Evolutionary conservation across 2,113 vertebrate genomes (phyloP).

Genomic region (Atherinomorus stipes): DNA sequence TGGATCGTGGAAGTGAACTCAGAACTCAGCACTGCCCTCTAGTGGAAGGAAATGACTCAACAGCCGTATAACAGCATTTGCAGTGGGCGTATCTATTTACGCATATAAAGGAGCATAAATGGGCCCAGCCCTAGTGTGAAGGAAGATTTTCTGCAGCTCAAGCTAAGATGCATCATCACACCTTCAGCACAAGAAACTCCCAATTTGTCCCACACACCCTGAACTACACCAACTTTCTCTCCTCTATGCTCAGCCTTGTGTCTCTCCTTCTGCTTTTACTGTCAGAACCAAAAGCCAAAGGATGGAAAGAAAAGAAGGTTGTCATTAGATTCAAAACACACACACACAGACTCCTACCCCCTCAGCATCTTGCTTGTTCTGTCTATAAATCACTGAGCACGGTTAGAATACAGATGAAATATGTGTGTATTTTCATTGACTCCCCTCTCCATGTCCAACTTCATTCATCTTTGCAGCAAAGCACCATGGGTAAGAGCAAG

Average conservation of each 20-base stretch:
- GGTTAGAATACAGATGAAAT: slow-evolving; percentile 61
- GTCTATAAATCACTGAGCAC: slow-evolving; percentile 45
- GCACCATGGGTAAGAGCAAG: slow-evolving; percentile 68
- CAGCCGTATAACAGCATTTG: too few species aligned
- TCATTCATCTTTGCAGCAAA: slow-evolving; percentile 78
- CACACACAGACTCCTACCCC: slow-evolving; percentile 8
- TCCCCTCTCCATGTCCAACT: slow-evolving; percentile 51
- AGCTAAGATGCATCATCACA: slow-evolving; percentile 50
- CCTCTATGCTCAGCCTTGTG: not conserved
- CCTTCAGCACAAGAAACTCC: slow-evolving; percentile 59
- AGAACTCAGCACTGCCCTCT: slow-evolving; percentile 7
- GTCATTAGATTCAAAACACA: not conserved
- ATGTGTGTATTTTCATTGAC: slow-evolving; percentile 60
- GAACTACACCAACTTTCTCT: slow-evolving; percentile 1
- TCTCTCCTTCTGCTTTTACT: slow-evolving; percentile 1
- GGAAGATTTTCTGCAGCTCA: not conserved
- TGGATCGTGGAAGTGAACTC: not conserved
- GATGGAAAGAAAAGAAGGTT: not conserved
- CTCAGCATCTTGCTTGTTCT: slow-evolving; percentile 5
- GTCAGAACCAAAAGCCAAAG: not conserved
- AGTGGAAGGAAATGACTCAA: too few species aligned
- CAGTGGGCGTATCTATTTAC: too few species aligned
- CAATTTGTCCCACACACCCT: slow-evolving; percentile 10
- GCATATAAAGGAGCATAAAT: too few species aligned
- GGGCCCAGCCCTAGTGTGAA: too few species aligned